Conservation (phyloP, 2,888 invertebrate genomes). For the Tipula helvola region DNA sequence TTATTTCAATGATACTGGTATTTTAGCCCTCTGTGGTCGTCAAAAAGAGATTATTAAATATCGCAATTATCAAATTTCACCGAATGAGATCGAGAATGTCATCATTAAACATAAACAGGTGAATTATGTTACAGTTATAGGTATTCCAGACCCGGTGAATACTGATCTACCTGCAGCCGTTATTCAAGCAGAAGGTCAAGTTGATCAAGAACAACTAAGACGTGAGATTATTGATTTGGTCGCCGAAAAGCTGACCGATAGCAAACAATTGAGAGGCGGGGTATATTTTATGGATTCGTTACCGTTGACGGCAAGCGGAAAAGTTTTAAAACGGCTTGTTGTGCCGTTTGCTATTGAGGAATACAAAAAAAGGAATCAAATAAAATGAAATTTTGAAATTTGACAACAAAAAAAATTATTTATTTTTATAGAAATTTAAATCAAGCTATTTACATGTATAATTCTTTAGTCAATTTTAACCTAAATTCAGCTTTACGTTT, state of each 20-base stretch:
- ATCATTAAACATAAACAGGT: constrained; percentile 16
- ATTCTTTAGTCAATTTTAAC: not conserved
- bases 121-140: constrained; percentile 5
- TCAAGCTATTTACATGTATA: not conserved
- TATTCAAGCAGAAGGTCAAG: constrained; percentile 10
- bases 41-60: constrained; percentile 29
- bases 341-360: not conserved
- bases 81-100: constrained; percentile 27
- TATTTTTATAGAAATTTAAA: not conserved
- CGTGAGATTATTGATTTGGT: constrained; percentile 18
- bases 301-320: constrained; percentile 10
- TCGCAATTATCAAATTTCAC: constrained; percentile 25
- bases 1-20: constrained; percentile 30
- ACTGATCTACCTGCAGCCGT: not conserved
- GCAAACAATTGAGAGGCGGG: constrained; percentile 13
- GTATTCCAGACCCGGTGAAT: not conserved
- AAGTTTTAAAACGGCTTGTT: not conserved
- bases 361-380: not conserved
- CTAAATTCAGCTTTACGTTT: not conserved
- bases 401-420: not conserved
- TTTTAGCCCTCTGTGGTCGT: constrained; percentile 24
- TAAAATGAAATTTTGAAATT: not conserved
- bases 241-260: constrained; percentile 13
- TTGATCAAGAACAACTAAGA: constrained; percentile 13
- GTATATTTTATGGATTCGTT: constrained; percentile 12